Evolutionary conservation across 2,113 vertebrate species (phyloP).

Genomic region (Cyprinus carpio): DNA sequence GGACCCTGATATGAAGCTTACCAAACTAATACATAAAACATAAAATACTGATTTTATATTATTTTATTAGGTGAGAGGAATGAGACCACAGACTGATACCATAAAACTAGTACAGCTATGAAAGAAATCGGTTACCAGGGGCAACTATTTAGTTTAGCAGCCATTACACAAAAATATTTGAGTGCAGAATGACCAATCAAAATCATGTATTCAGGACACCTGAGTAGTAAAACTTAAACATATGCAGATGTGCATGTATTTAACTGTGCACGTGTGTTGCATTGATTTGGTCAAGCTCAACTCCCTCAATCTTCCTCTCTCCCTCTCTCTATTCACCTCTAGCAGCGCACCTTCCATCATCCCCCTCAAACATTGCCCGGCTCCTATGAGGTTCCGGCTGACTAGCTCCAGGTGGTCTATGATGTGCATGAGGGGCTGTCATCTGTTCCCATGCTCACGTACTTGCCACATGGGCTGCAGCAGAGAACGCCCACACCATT

Average conservation of each 20-base stretch:
- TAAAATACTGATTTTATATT: not conserved
- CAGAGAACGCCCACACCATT: conserved; percentile 49
- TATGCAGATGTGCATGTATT: conserved; percentile 1
- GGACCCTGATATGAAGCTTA: not conserved
- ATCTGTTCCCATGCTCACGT: conserved; percentile 70
- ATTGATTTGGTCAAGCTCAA: not conserved
- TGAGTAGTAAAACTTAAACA: not conserved
- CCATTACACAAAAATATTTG: not conserved
- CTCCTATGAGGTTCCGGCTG: conserved; percentile 72
- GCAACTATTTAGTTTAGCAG: not conserved
- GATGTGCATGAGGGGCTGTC: conserved; percentile 65
- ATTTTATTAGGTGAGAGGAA: not conserved
- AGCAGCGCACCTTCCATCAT: conserved; percentile 56
- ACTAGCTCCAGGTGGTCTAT: conserved; percentile 78
- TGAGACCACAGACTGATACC: not conserved
- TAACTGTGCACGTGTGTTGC: not conserved
- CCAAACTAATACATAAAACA: not conserved
- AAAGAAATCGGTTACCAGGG: too few relatives aligned
- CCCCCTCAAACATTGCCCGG: conserved; percentile 68
- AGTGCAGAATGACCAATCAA: not conserved
- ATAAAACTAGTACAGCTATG: not conserved
- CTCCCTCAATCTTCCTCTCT: conserved; percentile 39
- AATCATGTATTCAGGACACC: not conserved
- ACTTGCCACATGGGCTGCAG: conserved; percentile 59
- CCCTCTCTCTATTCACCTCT: conserved; percentile 51